Conservation (phyloP, 2,888 invertebrate genomes). For the Eristalis arbustorum region DNA sequence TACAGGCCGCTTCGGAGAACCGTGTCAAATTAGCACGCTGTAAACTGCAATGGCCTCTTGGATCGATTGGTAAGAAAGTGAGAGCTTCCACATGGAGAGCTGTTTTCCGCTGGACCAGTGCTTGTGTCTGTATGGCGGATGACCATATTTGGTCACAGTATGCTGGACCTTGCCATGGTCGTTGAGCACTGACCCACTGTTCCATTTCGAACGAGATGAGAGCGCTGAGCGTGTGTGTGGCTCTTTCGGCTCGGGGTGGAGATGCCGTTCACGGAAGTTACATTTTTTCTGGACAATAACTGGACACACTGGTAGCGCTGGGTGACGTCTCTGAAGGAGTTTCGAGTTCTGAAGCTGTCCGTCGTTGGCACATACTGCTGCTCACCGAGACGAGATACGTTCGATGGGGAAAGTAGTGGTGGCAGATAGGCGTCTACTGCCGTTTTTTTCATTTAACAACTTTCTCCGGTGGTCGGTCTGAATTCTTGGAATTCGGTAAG, state of each 20-base stretch:
- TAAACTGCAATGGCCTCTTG: constrained; percentile 30
- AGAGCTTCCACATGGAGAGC: constrained; percentile 44
- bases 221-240: constrained; percentile 1
- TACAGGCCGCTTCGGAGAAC: constrained; percentile 25
- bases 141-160: constrained; percentile 59
- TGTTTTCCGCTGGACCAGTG: constrained; percentile 31
- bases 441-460: constrained; percentile 29
- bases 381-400: neutral
- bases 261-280: neutral
- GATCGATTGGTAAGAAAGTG: constrained; percentile 58
- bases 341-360: neutral
- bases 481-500: constrained; percentile 33
- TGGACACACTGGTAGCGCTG: constrained; percentile 3
- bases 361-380: neutral
- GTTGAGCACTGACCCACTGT: constrained; percentile 57
- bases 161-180: constrained; percentile 48
- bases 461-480: constrained; percentile 36
- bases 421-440: constrained; percentile 10
- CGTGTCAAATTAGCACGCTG: constrained; percentile 58
- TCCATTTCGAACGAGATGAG: constrained; percentile 28
- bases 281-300: neutral
- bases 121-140: constrained; percentile 22
- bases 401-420: constrained; percentile 25
- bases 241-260: neutral
- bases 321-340: constrained; percentile 5